Evolutionary conservation across 2,113 vertebrate genomes (phyloP).

Genomic region (Terrapene triunguis): DNA sequence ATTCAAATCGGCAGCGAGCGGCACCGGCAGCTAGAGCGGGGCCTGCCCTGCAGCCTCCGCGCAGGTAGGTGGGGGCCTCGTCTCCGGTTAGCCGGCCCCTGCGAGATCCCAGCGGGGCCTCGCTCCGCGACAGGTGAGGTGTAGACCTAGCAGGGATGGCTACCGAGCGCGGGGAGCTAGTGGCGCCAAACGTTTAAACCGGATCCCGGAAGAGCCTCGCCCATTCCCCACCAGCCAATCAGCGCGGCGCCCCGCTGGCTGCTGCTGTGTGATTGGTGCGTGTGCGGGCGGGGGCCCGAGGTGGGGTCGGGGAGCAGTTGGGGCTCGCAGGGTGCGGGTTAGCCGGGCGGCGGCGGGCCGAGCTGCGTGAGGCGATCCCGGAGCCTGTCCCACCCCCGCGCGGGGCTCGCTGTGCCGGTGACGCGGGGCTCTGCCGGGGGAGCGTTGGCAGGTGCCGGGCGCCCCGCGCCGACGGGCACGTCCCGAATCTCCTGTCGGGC

Average conservation of each 20-base stretch:
- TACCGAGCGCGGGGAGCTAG: accelerated
- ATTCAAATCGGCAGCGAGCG: constrained; percentile 49
- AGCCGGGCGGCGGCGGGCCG: neutral
- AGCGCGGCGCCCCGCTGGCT: neutral
- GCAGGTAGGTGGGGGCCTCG: neutral
- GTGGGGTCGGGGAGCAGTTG: neutral
- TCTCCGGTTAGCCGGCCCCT: accelerated
- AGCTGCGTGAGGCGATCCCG: no score
- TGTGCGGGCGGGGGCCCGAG: neutral
- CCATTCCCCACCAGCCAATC: neutral
- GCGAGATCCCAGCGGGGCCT: accelerated
- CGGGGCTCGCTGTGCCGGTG: constrained; percentile 20
- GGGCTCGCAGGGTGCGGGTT: neutral
- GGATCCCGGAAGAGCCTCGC: neutral
- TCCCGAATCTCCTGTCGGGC: no score
- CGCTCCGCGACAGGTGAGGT: accelerated
- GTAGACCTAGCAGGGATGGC: neutral
- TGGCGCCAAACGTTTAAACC: constrained; percentile 55
- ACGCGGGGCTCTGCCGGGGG: neutral
- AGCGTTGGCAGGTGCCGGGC: neutral
- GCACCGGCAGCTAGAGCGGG: neutral
- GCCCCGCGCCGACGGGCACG: no score
- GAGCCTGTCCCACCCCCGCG: neutral
- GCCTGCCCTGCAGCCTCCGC: neutral
- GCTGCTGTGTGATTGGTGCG: neutral